phyloP scores from a whole-genome alignment of 2,797 vertebrate genomes.

The Nannoperca australis region DNA sequence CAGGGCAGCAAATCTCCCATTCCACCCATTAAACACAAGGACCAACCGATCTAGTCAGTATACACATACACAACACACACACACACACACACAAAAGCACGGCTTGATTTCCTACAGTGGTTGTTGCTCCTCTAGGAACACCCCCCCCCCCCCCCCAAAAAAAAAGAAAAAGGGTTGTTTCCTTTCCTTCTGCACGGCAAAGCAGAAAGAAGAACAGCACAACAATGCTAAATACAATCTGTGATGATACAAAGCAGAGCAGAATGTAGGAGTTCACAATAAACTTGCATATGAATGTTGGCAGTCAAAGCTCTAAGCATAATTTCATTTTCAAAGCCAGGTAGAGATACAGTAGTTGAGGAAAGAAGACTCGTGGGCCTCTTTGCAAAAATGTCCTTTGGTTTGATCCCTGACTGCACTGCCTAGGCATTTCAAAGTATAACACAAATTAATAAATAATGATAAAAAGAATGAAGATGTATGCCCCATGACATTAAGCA shows the following conservation, averaged over 20 bases:
- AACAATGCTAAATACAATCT: not conserved
- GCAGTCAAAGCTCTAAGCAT: not conserved
- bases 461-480: not conserved
- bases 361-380: constrained; percentile 20
- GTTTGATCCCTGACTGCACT: constrained; percentile 6
- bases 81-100: not conserved
- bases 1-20: constrained; percentile 43
- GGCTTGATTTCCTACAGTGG: not conserved
- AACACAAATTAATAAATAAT: not conserved
- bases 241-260: not conserved
- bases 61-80: not conserved
- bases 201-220: not conserved
- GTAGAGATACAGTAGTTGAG: not conserved
- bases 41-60: constrained; percentile 30
- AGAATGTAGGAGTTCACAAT: not conserved
- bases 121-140: not conserved
- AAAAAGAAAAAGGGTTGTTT: not conserved
- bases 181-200: not conserved
- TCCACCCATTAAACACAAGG: constrained; percentile 41
- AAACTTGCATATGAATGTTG: constrained; percentile 2
- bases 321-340: constrained; percentile 28
- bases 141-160: too few relatives aligned
- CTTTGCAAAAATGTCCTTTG: constrained; percentile 21
- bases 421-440: not conserved
- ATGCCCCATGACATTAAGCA: constrained; percentile 8